Evolutionary conservation across 2,888 invertebrate species (phyloP), one percentile per base, ranked within the genome.

Genomic region (Rhyacophila evoluta): DNA sequence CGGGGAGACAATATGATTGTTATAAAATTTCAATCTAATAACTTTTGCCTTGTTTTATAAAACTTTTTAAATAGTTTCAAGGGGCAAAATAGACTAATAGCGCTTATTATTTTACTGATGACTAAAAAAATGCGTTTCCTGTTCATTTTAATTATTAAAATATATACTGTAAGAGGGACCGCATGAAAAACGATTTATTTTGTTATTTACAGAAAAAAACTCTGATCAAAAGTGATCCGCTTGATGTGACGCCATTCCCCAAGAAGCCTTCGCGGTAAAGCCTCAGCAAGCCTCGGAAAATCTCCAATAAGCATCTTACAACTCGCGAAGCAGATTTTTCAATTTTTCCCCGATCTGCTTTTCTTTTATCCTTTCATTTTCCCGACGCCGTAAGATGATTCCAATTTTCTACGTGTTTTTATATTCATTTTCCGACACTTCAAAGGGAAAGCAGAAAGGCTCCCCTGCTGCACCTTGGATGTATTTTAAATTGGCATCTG

Each of bases 361-460:
- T 74, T 76, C 74, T 72, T 55, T 79, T 79, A 79, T 77, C 77
- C 80, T 38, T 70, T 81, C 80, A 81, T 81, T 74, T 78, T 67
- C 77, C 72, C 41, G 28, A 33, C 67, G 72, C 72, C 70, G 38
- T 27, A 37, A 73, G 74, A 78, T 75, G 78, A 77, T 74, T 74
- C 74, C 76, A 76, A 79, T 79, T 81, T 81, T 81, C 78, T 76
- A 67, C 78, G 78, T 78, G 78, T 79, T 79, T 81, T 79, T 81
- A 55, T 55, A 74, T 81, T 79, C 81, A 77, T 77, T 55, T 69
- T 68, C 71, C 33, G 69, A 55, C 78, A 77, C 81, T 79, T 77
- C 81, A 81, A 81, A 79, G 75, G 75, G 71, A 69, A 78, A 55
- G 15, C 39, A 37, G 41, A 80, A 72, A 37, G 28, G 70, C 55